A percentile compares a stretch with the other conserved stretches of the same genome.
Evolutionary conservation across 2,888 invertebrate genomes (phyloP).

Genomic region (Marasmarcha lunaedactyla): DNA sequence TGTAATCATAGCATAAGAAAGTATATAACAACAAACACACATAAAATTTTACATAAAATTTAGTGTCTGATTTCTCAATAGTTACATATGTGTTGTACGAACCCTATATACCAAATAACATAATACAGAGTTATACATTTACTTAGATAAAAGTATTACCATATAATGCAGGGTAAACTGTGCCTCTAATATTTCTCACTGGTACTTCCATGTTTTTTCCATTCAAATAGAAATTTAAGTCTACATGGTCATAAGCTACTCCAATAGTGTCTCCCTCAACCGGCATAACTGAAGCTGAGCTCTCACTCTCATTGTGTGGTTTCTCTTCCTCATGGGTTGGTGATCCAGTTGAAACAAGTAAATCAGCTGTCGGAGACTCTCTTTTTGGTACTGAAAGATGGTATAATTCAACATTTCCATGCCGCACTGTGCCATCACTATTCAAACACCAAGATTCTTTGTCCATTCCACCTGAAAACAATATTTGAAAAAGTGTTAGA

Average conservation of each 20-base stretch:
- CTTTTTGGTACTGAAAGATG: slow-evolving; percentile 66
- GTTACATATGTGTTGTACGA: too few species aligned
- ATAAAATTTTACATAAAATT: not conserved
- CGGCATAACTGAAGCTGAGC: slow-evolving; percentile 60
- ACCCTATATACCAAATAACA: too few species aligned
- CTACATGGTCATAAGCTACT: slow-evolving; percentile 95
- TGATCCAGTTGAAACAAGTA: slow-evolving; percentile 46
- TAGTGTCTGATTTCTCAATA: too few species aligned
- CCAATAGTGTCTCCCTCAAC: slow-evolving; percentile 96
- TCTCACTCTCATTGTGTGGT: slow-evolving; percentile 33
- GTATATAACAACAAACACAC: too few species aligned
- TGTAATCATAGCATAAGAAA: too few species aligned
- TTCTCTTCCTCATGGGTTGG: slow-evolving; percentile 35
- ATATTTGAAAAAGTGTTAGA: too few species aligned
- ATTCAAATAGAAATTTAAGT: slow-evolving; percentile 94
- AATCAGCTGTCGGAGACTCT: slow-evolving; percentile 52
- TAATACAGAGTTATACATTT: too few species aligned
- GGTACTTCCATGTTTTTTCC: slow-evolving; percentile 89
- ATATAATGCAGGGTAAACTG: slow-evolving; percentile 92
- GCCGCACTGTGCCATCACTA: slow-evolving; percentile 88
- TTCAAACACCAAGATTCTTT: slow-evolving; percentile 94
- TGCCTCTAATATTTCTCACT: slow-evolving; percentile 88
- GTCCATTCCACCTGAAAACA: slow-evolving; percentile 80
- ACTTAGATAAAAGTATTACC: slow-evolving; percentile 71
- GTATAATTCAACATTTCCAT: slow-evolving; percentile 84